A percentile compares a stretch with the other conserved stretches of the same genome.
These are phyloP conservation scores for Chymomyza caudatula DNA, from an alignment of 2,888 invertebrate species.

Conservation along the genomic window DNA sequence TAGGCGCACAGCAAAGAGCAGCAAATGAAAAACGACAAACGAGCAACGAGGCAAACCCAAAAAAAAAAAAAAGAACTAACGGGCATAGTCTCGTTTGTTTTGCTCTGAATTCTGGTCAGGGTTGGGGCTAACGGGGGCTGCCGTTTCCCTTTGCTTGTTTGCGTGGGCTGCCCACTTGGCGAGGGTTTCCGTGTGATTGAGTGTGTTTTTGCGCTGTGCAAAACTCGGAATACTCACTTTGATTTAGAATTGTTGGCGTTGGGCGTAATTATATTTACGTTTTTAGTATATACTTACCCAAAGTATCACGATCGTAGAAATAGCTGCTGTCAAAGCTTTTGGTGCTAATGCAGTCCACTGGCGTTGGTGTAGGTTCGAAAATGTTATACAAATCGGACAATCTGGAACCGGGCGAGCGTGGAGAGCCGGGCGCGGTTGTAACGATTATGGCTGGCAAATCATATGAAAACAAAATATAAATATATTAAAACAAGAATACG, in stretches of 20 bases:
- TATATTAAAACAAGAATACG: slow-evolving; percentile 12
- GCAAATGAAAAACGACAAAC: slow-evolving; percentile 2
- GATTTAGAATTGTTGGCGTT: not conserved
- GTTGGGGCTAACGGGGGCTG: not conserved
- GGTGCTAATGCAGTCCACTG: slow-evolving; percentile 59
- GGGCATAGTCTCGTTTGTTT: slow-evolving; percentile 14
- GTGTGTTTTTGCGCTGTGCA: not conserved
- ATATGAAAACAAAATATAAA: not conserved
- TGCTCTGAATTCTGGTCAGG: slow-evolving; percentile 28
- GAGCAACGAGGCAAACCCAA: slow-evolving; percentile 6
- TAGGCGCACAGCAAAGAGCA: slow-evolving; percentile 57
- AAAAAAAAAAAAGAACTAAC: slow-evolving; percentile 17
- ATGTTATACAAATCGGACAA: slow-evolving; percentile 59
- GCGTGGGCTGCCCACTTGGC: not conserved
- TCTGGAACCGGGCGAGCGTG: slow-evolving; percentile 43
- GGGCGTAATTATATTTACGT: not conserved
- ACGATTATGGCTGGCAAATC: not conserved
- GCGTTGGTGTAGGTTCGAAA: slow-evolving; percentile 53
- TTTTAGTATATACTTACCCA: slow-evolving; percentile 43
- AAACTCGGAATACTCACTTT: not conserved
- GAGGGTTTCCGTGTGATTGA: too few relatives aligned
- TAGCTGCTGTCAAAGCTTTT: slow-evolving; percentile 64
- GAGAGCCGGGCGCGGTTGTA: slow-evolving; percentile 19
- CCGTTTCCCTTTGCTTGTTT: not conserved
- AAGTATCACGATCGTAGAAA: slow-evolving; percentile 54